These are phyloP conservation scores for Apteryx mantelli DNA, from an alignment of 2,113 vertebrate species.

Conservation along the genomic window DNA sequence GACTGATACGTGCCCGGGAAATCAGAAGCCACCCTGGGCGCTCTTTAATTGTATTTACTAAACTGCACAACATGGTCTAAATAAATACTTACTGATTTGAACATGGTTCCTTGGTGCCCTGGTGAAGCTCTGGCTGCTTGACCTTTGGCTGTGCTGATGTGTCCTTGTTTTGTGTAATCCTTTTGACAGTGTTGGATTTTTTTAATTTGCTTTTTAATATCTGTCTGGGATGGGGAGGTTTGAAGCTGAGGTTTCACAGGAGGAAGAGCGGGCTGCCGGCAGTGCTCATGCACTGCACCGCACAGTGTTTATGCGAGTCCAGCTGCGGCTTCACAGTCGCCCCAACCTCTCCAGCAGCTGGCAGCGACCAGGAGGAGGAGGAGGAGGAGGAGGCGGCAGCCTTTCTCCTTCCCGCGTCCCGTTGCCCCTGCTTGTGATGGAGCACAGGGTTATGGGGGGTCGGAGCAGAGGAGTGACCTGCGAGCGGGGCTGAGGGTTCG, in stretches of 20 bases:
- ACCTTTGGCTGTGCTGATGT: neutral
- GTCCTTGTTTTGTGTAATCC: neutral
- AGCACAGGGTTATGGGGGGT: no score
- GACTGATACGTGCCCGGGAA: neutral
- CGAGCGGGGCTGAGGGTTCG: no score
- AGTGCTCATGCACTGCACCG: no score
- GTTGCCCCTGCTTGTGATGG: no score
- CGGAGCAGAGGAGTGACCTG: no score
- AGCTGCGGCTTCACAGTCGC: neutral
- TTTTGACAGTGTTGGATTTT: neutral
- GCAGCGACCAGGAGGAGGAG: neutral
- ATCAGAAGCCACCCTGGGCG: neutral
- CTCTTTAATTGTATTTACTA: neutral
- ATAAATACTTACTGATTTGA: constrained; percentile 1
- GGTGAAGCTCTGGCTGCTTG: neutral
- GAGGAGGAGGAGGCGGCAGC: no score
- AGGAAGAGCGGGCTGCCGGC: no score
- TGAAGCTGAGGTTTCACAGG: neutral
- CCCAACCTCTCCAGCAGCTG: neutral
- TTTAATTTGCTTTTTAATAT: neutral
- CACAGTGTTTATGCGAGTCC: no score
- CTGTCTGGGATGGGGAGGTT: neutral
- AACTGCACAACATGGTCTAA: neutral
- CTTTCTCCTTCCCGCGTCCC: no score
- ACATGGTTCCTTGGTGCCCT: neutral